Evolutionary conservation across 2,888 invertebrate genomes (phyloP), one percentile per base, ranked within the genome.

Genomic region (Synanthedon formicaeformis): DNA sequence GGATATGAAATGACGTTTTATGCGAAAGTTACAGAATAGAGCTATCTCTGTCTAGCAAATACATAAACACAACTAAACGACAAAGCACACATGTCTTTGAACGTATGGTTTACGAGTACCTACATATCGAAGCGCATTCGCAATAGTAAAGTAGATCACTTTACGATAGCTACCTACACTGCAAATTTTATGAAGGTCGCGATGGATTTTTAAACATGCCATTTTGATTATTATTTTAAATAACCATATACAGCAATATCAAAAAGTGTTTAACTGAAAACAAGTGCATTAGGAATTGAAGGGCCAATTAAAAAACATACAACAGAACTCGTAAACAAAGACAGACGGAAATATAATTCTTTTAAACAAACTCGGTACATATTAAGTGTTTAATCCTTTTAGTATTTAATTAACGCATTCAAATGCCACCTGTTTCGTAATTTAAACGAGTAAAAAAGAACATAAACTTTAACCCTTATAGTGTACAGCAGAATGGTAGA

Each of bases 91-190:
- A 62, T 66, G 10, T 59, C 45, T 16, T 49, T 49, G 18, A 49
- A 60, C 68, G 61, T 62, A 57, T 45, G 34, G 34, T 34, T 34
- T 34, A 59, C 54, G 57, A 65, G 64, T 68, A 67, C 69, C 63
- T 68, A 67, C 69, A 65, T 63, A 57, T 64, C 60, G 67, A 75
- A 75, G 65, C 68, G 72, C 73, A 75, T 73, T 73, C 63, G 64
- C 65, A 70, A 73, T 75, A 78, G 71, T 78, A 79, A 80, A 78
- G 61, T 73, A 61, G 66, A 66, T 67, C 64, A 71, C 60, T 73
- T 77, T 78, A 76, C 61, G 67, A 64, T 62, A 60, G 61, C 58
- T 60, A 66, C 64, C 58, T 63, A 67, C 66, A 69, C 65, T 69
- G 67, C 65, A 63, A 59, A 61, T 62, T 57, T 61, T 60, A 63